A percentile compares a stretch with the other conserved stretches of the same genome.
Conservation (phyloP, 2,113 vertebrate species). For the Apodemus speciosus region DNA sequence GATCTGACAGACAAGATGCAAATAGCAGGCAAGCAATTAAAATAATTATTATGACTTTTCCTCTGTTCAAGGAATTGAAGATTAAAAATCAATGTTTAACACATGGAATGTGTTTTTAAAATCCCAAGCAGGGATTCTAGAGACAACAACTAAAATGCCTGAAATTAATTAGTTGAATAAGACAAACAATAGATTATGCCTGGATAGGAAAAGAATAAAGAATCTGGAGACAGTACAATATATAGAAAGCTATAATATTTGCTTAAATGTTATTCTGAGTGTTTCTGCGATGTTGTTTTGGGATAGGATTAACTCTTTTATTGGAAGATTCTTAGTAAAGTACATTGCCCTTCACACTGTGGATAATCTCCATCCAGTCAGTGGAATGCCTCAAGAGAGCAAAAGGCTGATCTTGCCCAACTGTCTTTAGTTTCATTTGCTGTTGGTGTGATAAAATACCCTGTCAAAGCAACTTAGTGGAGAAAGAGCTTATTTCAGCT, state of each 20-base stretch:
- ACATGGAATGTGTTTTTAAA: not conserved
- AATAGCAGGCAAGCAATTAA: not conserved
- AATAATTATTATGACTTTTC: slow-evolving; percentile 10
- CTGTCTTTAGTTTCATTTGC: not conserved
- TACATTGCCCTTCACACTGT: not conserved
- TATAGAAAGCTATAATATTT: not conserved
- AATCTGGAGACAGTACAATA: not conserved
- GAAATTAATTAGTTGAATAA: not conserved
- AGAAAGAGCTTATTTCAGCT: not conserved
- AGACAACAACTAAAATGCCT: not conserved
- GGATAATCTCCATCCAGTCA: too few relatives aligned
- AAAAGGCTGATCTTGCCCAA: not conserved
- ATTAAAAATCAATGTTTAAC: not conserved
- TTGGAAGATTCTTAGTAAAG: not conserved
- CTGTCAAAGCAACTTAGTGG: not conserved
- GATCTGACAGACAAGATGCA: not conserved
- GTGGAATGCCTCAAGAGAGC: not conserved
- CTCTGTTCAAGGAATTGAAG: not conserved
- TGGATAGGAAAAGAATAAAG: not conserved
- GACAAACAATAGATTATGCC: not conserved
- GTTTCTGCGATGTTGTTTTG: not conserved
- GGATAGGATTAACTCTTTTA: not conserved
- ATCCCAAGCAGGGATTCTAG: not conserved
- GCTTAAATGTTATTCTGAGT: not conserved
- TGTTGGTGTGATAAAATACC: not conserved